Conservation (phyloP, 2,888 invertebrate species). For the Acleris laterana region DNA sequence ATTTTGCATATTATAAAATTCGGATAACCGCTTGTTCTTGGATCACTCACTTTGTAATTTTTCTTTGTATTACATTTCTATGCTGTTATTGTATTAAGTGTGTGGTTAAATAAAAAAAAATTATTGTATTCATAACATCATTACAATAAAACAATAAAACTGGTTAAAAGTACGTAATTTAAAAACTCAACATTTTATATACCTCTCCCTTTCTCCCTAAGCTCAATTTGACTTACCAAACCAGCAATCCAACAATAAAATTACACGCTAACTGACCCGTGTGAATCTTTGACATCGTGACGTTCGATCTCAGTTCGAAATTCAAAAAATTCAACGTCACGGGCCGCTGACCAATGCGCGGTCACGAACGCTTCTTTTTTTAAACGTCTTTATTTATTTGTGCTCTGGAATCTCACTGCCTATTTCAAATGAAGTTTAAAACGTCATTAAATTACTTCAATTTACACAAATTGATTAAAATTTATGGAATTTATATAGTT, state of each 20-base stretch:
- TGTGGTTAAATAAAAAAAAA: too few species aligned
- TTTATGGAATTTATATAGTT: too few species aligned
- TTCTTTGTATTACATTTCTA: too few species aligned
- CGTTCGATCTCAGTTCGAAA: constrained; percentile 49
- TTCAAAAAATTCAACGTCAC: constrained; percentile 59
- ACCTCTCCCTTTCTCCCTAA: neutral
- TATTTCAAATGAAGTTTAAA: neutral
- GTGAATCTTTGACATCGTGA: constrained; percentile 76
- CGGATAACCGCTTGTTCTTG: too few species aligned
- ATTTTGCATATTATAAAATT: too few species aligned
- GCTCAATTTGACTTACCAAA: neutral
- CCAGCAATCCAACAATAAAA: constrained; percentile 16
- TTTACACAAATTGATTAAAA: too few species aligned
- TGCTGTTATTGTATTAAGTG: too few species aligned
- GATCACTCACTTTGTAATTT: too few species aligned
- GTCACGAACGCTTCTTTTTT: constrained; percentile 12
- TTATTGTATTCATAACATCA: too few species aligned
- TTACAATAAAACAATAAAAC: too few species aligned
- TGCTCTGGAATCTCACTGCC: neutral
- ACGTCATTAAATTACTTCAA: too few species aligned
- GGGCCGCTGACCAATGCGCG: constrained; percentile 49
- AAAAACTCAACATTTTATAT: neutral
- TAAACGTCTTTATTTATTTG: too few species aligned
- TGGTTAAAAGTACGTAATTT: neutral
- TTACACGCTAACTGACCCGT: constrained; percentile 57